Percentiles rank a stretch among this genome's conserved stretches.
Evolutionary conservation across 2,888 invertebrate species (phyloP).

Genomic region (Xanthia togata): DNA sequence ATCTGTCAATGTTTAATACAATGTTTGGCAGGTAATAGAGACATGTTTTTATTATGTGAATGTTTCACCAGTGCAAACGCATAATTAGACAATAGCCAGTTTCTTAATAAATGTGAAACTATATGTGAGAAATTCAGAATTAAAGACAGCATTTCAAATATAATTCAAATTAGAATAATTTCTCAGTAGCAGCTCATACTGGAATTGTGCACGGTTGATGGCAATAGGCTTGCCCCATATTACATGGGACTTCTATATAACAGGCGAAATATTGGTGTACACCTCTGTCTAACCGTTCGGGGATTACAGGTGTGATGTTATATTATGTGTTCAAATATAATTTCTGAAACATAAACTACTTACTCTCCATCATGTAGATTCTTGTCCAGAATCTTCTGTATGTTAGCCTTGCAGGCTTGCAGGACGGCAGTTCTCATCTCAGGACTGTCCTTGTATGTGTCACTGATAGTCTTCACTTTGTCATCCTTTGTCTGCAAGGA

Average conservation of each 20-base stretch:
- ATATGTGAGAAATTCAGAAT: neutral
- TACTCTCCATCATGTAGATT: conserved; percentile 92
- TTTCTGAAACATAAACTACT: conserved; percentile 65
- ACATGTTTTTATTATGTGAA: no score
- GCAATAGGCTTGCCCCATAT: neutral
- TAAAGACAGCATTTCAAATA: neutral
- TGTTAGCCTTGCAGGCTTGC: conserved; percentile 93
- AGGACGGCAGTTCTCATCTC: conserved; percentile 94
- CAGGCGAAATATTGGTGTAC: neutral
- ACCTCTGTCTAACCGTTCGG: neutral
- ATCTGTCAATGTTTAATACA: no score
- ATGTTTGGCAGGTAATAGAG: no score
- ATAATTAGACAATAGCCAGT: neutral
- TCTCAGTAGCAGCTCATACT: neutral
- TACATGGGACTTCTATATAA: neutral
- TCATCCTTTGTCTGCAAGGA: conserved; percentile 92
- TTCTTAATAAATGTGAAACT: neutral
- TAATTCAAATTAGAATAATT: neutral
- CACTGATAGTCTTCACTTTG: conserved; percentile 92
- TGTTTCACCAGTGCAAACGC: no score
- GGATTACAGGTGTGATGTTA: no score
- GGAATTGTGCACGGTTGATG: neutral
- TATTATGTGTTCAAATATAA: neutral
- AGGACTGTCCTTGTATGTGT: conserved; percentile 92
- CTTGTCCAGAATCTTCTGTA: conserved; percentile 93